Base-by-base conservation (phyloP, 1,140 invertebrate species). In the Sipha flava region DNA sequence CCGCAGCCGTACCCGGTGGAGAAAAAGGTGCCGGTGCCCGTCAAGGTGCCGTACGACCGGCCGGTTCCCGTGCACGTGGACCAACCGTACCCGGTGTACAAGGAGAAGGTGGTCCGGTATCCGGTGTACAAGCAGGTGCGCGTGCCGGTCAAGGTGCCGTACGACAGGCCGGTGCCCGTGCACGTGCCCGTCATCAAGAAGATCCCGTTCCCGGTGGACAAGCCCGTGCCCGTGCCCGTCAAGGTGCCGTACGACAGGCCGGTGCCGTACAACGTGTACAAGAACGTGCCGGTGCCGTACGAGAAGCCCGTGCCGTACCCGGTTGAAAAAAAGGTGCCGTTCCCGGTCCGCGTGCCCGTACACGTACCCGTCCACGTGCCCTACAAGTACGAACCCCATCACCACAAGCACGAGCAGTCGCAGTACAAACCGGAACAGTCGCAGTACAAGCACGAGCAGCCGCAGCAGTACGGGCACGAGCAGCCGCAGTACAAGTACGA, bases 281-380 rank as follows among this genome's bases (percentile, higher is more conserved):
- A 91, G 81, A 91, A 90, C 1, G 89, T 92, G 31, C 90, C 91
- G 0, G 88, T 92, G 68, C 91, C 91, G 0, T 87, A 92, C 73
- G 91, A 92, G 83, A 92, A 92, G 82, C 88, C 90, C 62, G 88
- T 92, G 1, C 91, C 91, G 0, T 91, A 90, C 85, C 90, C 91
- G 4, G 90, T 91, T 3, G 90, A 92, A 81, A 92, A 92, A 84
- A 88, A 90, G 66, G 87, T 92, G 12, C 90, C 90, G 0, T 90
- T 91, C 82, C 91, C 91, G 4, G 88, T 93, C 7, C 90, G 91
- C 83, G 92, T 92, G 80, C 90, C 88, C 62, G 88, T 92, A 10
- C 91, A 91, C 1, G 90, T 91, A 62, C 88, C 87, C 68, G 87
- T 92, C 2, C 89, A 92, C 82, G 85, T 87, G 1, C 83, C 84